phyloP scores from a whole-genome alignment of 2,888 invertebrate species.

The Pachliopta kotzebuea region DNA sequence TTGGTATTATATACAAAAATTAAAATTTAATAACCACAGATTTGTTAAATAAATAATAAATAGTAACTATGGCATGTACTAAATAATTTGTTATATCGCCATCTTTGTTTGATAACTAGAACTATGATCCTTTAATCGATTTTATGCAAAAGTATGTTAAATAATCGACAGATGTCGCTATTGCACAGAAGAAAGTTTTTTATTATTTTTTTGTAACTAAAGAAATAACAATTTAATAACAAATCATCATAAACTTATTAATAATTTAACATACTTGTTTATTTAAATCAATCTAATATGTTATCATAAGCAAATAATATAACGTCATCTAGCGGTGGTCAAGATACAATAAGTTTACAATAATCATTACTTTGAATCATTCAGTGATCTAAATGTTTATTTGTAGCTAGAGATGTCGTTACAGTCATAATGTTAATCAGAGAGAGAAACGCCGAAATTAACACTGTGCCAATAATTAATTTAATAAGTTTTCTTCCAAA shows the following conservation, averaged over 20 bases:
- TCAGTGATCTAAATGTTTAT: background rate
- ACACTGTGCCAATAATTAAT: too few species aligned
- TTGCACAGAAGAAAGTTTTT: background rate
- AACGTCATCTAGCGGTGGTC: background rate
- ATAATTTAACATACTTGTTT: background rate
- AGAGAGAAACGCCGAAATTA: too few species aligned
- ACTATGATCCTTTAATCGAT: slow-evolving; percentile 12
- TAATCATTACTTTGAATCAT: background rate
- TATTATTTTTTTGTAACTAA: too few species aligned
- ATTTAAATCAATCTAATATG: too few species aligned
- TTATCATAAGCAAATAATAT: background rate
- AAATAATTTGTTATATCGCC: background rate
- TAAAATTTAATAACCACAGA: too few species aligned
- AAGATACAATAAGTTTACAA: background rate
- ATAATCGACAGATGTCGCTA: background rate
- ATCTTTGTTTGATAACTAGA: background rate
- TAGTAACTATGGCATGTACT: too few species aligned
- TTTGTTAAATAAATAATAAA: too few species aligned
- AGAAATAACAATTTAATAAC: too few species aligned
- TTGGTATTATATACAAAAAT: background rate
- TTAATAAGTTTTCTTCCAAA: too few species aligned
- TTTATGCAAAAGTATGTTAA: background rate
- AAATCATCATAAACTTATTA: background rate
- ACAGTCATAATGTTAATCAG: background rate
- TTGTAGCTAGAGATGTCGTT: background rate